Evolutionary conservation across 2,888 invertebrate species (phyloP).

Genomic region (Gonocerus acuteangulatus): DNA sequence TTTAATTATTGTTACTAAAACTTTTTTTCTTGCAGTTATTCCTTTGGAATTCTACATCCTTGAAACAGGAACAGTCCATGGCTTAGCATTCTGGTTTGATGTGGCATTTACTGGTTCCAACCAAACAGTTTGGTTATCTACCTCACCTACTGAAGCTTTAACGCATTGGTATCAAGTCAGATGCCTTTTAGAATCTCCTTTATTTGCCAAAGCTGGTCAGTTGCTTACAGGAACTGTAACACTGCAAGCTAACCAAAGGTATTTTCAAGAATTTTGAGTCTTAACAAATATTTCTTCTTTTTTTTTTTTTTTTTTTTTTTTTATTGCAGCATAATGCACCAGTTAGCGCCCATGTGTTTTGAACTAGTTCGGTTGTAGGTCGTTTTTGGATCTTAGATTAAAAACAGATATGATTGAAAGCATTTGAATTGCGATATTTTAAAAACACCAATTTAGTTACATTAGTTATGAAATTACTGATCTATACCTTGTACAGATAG

Average conservation of each 20-base stretch:
- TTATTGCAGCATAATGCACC: no score
- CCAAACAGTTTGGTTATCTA: slow-evolving; percentile 92
- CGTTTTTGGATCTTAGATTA: no score
- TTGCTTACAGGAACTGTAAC: slow-evolving; percentile 77
- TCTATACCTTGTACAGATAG: no score
- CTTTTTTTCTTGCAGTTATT: slow-evolving; percentile 54
- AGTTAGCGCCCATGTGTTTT: no score
- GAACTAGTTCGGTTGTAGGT: no score
- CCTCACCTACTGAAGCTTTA: slow-evolving; percentile 92
- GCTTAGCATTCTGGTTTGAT: slow-evolving; percentile 98
- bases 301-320: neutral
- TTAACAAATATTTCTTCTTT: neutral
- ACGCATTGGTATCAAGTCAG: slow-evolving; percentile 99
- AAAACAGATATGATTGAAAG: no score
- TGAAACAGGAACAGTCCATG: slow-evolving; percentile 91
- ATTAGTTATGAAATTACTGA: no score
- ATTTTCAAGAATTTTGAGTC: slow-evolving; percentile 29
- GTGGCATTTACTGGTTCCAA: slow-evolving; percentile 88
- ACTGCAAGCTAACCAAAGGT: slow-evolving; percentile 86
- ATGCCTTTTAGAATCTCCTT: slow-evolving; percentile 85
- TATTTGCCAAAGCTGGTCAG: slow-evolving; percentile 92
- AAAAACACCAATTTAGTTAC: no score
- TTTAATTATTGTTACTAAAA: neutral
- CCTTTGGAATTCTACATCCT: slow-evolving; percentile 87
- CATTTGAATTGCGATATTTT: no score